These are phyloP conservation scores for Nephrotoma appendiculata DNA, from an alignment of 2,888 invertebrate genomes.

Conservation along the genomic window DNA sequence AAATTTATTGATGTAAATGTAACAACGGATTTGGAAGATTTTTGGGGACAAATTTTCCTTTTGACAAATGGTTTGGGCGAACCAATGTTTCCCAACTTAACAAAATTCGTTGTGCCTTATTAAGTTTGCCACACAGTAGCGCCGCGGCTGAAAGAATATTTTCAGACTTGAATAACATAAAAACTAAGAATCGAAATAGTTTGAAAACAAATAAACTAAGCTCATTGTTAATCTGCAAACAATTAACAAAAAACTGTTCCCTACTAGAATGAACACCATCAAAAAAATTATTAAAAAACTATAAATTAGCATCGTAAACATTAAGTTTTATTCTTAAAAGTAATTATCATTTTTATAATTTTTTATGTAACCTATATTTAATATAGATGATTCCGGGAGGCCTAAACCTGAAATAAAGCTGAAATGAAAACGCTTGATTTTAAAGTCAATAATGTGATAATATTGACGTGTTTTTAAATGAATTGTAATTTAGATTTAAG, in stretches of 20 bases:
- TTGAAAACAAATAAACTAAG: neutral
- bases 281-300: neutral
- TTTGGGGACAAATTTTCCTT: neutral
- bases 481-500: too few species aligned
- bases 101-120: too few species aligned
- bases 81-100: neutral
- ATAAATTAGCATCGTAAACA: neutral
- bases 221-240: neutral
- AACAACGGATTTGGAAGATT: neutral
- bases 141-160: constrained; percentile 12
- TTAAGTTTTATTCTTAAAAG: neutral
- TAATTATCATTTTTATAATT: neutral
- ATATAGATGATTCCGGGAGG: neutral
- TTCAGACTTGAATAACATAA: constrained; percentile 11
- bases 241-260: neutral
- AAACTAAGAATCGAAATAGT: constrained; percentile 8
- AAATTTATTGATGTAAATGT: neutral
- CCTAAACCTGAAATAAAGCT: neutral
- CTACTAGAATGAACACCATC: neutral
- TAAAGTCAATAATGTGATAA: neutral
- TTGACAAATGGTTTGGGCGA: neutral
- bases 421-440: neutral
- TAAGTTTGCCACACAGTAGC: constrained; percentile 10
- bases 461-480: neutral
- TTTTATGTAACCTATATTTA: neutral